Evolutionary conservation across 2,797 vertebrate genomes (phyloP), one percentile per base, ranked within the genome.

Genomic region (Sebastes nivosus): DNA sequence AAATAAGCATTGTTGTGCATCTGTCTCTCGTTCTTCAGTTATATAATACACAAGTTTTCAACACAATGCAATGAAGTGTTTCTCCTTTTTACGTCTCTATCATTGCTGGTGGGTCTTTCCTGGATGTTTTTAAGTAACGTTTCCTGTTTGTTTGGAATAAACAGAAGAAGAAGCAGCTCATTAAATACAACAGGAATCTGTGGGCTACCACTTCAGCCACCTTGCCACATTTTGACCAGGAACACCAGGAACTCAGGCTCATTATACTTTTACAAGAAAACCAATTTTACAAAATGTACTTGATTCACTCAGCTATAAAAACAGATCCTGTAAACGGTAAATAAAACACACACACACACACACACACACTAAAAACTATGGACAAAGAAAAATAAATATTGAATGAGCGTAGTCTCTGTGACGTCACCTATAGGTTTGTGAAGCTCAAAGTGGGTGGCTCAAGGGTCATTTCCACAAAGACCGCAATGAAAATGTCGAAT

Each of bases 191-290:
- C 32, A 64, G 75, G 69, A 81, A 63, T 87, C 18, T 79, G 73
- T 29, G 86, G 78, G 20, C 25, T 18, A 20, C 77, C 75, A n/a
- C 69, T 65, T 22, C 20, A 58, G 68, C 73, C 81, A 72, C 46
- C 71, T 13, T 58, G 32, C 58, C 68, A 73, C 76, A 75, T 72
- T 27, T 50, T 67, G 75, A 82, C 77, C 79, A 73, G 52, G 29
- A 80, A 60, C 83, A 80, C 75, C 88, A 86, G 77, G 83, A 92
- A 85, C 29, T 66, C 68, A 1, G 42, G 20, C 68, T 81, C 67
- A 64, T 83, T 81, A 86, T 72, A 12, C 25, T 65, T 72, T 88
- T 82, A 88, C 74, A 83, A 78, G 83, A 89, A 89, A 87, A 24
- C 6, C 25, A 30, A 27, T 78, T 82, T 67, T 5, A 46, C n/a